Percentiles rank a stretch among this genome's conserved stretches.
Evolutionary conservation across 2,888 invertebrate species (phyloP).

Genomic region (Cenopis cana): DNA sequence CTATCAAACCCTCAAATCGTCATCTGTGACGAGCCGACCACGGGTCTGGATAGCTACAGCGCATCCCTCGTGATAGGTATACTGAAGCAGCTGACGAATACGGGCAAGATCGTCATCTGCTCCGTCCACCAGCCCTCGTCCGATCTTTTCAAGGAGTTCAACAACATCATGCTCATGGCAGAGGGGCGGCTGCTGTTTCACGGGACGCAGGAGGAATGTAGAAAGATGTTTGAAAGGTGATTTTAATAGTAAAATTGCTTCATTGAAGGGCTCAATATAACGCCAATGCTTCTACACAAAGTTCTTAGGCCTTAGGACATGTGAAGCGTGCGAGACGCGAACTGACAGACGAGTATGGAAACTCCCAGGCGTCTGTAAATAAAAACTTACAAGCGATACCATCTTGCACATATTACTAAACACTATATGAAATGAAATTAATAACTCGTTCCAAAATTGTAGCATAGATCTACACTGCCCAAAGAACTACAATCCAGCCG

Average conservation of each 20-base stretch:
- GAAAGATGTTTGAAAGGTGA: slow-evolving; percentile 87
- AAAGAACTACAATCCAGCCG: slow-evolving; percentile 92
- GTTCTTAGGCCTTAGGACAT: no score
- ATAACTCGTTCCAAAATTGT: slow-evolving; percentile 48
- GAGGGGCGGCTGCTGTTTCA: slow-evolving; percentile 91
- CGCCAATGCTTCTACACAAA: no score
- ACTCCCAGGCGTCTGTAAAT: no score
- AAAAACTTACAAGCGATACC: no score
- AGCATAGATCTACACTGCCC: slow-evolving; percentile 89
- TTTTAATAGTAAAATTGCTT: slow-evolving; percentile 30
- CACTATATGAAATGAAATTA: no score
- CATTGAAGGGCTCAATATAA: no score
- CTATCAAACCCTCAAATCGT: slow-evolving; percentile 94
- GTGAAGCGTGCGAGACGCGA: no score
- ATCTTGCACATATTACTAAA: no score
- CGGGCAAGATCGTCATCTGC: slow-evolving; percentile 91
- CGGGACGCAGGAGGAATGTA: slow-evolving; percentile 88
- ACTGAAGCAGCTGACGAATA: slow-evolving; percentile 84
- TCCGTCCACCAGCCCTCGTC: slow-evolving; percentile 97
- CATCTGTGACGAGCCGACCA: slow-evolving; percentile 97
- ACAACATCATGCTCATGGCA: slow-evolving; percentile 90
- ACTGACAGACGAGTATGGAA: no score
- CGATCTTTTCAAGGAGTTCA: slow-evolving; percentile 92
- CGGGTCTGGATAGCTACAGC: slow-evolving; percentile 95
- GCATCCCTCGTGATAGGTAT: slow-evolving; percentile 91